A percentile compares a stretch with the other conserved stretches of the same genome.
phyloP scores from a whole-genome alignment of 1,140 invertebrate genomes.

The Tenebrio molitor region DNA sequence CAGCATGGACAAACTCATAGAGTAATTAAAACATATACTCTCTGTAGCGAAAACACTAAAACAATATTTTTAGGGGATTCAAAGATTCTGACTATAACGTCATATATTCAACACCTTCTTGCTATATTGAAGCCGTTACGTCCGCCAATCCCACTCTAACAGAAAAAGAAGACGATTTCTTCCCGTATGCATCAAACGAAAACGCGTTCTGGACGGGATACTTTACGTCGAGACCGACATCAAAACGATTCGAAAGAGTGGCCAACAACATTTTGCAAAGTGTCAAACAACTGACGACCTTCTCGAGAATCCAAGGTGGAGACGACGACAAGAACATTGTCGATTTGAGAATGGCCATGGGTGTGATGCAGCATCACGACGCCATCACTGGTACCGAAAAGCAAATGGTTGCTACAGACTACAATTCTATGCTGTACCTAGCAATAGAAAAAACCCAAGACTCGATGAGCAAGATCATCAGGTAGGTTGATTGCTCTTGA shows the following conservation, averaged over 20 bases:
- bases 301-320: conserved; percentile 26
- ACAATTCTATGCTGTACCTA: conserved; percentile 73
- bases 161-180: conserved; percentile 77
- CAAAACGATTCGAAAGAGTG: conserved; percentile 75
- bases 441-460: conserved; percentile 67
- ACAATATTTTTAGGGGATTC: conserved; percentile 69
- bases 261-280: conserved; percentile 78
- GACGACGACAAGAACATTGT: conserved; percentile 15
- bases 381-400: conserved; percentile 77
- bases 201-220: conserved; percentile 89
- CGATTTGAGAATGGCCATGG: conserved; percentile 68
- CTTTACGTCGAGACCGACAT: conserved; percentile 80
- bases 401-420: conserved; percentile 80
- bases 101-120: conserved; percentile 84
- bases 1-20: conserved; percentile 81
- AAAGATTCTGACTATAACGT: conserved; percentile 71
- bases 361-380: conserved; percentile 80
- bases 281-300: conserved; percentile 66
- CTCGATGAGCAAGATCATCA: neutral
- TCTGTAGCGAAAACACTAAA: neutral
- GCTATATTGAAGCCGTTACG: conserved; percentile 78
- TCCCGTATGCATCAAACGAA: conserved; percentile 81
- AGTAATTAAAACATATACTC: conserved; percentile 65
- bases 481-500: neutral
- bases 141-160: neutral